These are phyloP conservation scores for Ochotona curzoniae DNA, from an alignment of 2,113 vertebrate species.

Conservation along the genomic window DNA sequence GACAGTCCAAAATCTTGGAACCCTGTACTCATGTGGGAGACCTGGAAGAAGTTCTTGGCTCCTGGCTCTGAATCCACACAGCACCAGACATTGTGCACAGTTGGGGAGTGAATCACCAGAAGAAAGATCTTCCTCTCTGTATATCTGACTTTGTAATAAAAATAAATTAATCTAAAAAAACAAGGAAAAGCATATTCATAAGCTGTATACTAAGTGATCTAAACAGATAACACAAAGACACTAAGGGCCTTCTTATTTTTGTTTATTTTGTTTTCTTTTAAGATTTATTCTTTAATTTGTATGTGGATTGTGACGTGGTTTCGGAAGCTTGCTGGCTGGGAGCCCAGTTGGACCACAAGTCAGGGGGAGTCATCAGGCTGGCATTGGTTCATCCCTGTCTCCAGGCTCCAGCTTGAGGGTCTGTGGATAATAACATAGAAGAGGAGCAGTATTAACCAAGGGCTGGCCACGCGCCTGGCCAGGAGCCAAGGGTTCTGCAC, in stretches of 20 bases:
- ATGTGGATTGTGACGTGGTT: rapidly evolving
- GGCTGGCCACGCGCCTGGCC: background rate
- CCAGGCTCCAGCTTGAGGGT: background rate
- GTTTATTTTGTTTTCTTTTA: too few relatives aligned
- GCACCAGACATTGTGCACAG: too few relatives aligned
- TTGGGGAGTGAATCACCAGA: too few relatives aligned
- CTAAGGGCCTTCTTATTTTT: too few relatives aligned
- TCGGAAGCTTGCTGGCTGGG: background rate
- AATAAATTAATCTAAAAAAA: background rate
- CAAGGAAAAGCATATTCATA: background rate
- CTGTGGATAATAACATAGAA: background rate
- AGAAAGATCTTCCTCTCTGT: too few relatives aligned
- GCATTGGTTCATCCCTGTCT: background rate
- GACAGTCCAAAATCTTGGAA: too few relatives aligned
- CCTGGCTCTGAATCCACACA: too few relatives aligned
- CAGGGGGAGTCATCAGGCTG: background rate
- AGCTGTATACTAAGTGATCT: too few relatives aligned
- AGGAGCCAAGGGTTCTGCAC: background rate
- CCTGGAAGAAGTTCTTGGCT: too few relatives aligned
- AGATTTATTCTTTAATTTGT: too few relatives aligned
- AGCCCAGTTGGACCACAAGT: background rate
- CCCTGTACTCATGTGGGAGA: too few relatives aligned
- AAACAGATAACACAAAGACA: background rate
- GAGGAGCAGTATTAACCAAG: background rate
- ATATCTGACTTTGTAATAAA: background rate